Evolutionary conservation across 53 echinoderm and acorn worm species (phyloP).

Genomic region (Paracentrotus lividus): DNA sequence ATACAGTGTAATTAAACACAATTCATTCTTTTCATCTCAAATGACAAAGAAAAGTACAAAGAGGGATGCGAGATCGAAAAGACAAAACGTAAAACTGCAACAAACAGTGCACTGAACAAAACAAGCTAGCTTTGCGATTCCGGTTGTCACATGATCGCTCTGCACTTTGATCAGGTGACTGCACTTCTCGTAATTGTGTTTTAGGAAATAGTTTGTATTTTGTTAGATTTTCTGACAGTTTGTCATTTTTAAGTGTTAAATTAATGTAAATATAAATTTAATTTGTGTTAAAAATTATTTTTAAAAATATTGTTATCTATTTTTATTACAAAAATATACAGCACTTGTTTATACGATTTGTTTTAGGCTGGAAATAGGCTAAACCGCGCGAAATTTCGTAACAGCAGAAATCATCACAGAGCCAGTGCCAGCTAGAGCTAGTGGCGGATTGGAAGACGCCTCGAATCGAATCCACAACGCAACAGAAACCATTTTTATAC

Average conservation of each 20-base stretch:
- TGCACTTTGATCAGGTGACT: slow-evolving; percentile 27
- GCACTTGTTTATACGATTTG: not conserved
- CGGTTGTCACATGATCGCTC: not conserved
- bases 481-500: too few relatives aligned
- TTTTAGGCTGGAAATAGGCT: not conserved
- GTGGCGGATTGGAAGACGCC: too few relatives aligned
- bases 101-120: not conserved
- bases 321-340: not conserved
- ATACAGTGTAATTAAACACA: too few relatives aligned
- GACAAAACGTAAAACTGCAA: not conserved
- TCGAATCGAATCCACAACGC: too few relatives aligned
- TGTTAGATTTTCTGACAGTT: not conserved
- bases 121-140: not conserved
- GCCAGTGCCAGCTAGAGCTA: too few relatives aligned
- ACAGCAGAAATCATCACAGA: not conserved
- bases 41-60: not conserved
- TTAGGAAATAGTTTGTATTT: not conserved
- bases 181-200: not conserved
- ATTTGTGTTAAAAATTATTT: too few relatives aligned
- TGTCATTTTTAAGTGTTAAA: not conserved
- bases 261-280: too few relatives aligned
- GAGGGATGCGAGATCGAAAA: not conserved
- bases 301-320: too few relatives aligned
- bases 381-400: slow-evolving; percentile 16
- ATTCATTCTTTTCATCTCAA: too few relatives aligned